Base-by-base conservation (phyloP, 2,888 invertebrate genomes). In the Quadroppia sp. region DNA sequence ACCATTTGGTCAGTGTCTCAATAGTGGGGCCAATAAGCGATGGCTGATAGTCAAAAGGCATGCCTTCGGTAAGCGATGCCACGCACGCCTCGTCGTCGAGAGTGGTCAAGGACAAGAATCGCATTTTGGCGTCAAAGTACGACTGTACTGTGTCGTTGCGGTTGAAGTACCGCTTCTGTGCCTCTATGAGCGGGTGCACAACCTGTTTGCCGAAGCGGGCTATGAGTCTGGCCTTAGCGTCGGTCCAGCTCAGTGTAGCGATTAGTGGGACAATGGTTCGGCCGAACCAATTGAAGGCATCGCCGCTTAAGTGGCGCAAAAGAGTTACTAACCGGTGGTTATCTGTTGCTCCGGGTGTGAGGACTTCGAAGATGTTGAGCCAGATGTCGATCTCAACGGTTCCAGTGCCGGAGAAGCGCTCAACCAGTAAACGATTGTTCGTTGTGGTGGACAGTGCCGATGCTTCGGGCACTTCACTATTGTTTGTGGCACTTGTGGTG, bases 91-190 rank as follows among this genome's bases (percentile, higher is more conserved):
- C 32, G 3, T 53, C 23, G 15, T 30, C 28, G 6, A 59, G 28
- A 9, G n/a, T n/a, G 3, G 36, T 36, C n/a, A 28, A 6, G 6
- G 59, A 36, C 2, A 72, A 61, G 2, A 59, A 13, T 2, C 59
- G 30, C 1, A 72, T 20, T 20, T 72, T 72, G 11, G 25, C 53
- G 1, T 72, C 56, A 32, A 30, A 72, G 25, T 72, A 72, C 28
- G 11, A 11, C 20, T 36, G 36, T 0, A 72, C 32, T 1, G 20
- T 45, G 1, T 72, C 72, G 7, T 36, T 11, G 23, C 1, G 30
- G 6, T 36, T 53, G 20, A 72, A 25, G 15, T 15, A 25, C 3
- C 72, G 32, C 7, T 23, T n/a, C 3, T 72, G 25, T 9, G 72
- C 72, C 20, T 72, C 56, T 0, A 72, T 32, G 0, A 72, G n/a